These are phyloP conservation scores for Dryococelus australis DNA, from an alignment of 2,888 invertebrate species.

Conservation along the genomic window DNA sequence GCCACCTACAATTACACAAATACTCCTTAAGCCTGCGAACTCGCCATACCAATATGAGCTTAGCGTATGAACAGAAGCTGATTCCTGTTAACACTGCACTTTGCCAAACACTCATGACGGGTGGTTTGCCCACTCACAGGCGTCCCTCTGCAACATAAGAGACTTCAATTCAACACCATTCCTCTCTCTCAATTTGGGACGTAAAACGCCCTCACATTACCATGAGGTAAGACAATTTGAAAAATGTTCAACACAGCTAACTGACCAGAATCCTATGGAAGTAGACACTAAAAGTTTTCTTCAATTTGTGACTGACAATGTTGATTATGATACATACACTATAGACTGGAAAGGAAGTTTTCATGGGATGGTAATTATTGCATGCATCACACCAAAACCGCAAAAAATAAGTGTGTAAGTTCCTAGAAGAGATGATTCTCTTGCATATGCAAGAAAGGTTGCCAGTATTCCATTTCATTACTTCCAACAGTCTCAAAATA, in stretches of 20 bases:
- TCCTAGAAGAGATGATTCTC: not conserved
- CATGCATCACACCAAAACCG: not conserved
- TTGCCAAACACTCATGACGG: too few species aligned
- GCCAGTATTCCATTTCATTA: conserved; percentile 22
- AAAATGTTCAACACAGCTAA: not conserved
- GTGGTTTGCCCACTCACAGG: too few species aligned
- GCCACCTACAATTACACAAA: too few species aligned
- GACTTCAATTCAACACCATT: too few species aligned
- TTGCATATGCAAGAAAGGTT: not conserved
- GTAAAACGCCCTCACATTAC: too few species aligned
- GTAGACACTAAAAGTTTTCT: not conserved
- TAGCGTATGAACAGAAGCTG: too few species aligned
- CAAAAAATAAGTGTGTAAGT: not conserved
- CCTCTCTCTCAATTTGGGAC: too few species aligned
- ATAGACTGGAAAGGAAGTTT: not conserved
- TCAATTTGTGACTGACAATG: not conserved
- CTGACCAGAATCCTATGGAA: not conserved
- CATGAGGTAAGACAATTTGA: not conserved
- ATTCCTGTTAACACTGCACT: too few species aligned
- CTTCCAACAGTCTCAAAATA: not conserved
- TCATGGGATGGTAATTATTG: not conserved
- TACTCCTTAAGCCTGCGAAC: too few species aligned
- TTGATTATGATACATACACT: not conserved
- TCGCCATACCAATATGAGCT: too few species aligned
- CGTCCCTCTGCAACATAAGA: too few species aligned